phyloP scores from a whole-genome alignment of 2,113 vertebrate genomes.

The Labeo rohita region DNA sequence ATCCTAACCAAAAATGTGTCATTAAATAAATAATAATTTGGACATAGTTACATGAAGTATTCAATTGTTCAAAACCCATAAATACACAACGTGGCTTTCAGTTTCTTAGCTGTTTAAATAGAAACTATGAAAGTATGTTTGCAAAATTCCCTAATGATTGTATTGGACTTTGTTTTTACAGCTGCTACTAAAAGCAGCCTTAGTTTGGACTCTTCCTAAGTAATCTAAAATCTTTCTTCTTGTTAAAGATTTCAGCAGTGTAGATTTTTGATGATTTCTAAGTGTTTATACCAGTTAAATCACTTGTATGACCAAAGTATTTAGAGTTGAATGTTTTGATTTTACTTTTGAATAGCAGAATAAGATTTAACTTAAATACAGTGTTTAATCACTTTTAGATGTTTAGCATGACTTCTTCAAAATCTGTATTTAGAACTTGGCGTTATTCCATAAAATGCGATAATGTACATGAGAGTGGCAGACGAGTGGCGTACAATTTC shows the following conservation, averaged over 20 bases:
- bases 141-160: background rate
- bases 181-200: background rate
- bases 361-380: background rate
- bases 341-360: background rate
- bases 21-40: background rate
- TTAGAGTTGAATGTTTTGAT: background rate
- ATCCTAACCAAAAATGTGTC: background rate
- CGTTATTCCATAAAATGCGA: background rate
- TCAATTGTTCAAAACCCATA: background rate
- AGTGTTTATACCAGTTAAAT: background rate
- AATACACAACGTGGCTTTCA: background rate
- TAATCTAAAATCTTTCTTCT: background rate
- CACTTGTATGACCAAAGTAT: background rate
- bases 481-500: background rate
- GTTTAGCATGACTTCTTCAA: background rate
- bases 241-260: background rate
- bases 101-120: background rate
- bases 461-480: background rate
- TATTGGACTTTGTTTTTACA: background rate
- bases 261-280: background rate
- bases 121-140: background rate
- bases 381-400: background rate
- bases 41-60: background rate
- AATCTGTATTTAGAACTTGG: background rate
- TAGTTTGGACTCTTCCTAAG: background rate